Percentiles rank a stretch among this genome's conserved stretches.
Evolutionary conservation across 2,113 vertebrate genomes (phyloP).

Genomic region (Oophaga pumilio): DNA sequence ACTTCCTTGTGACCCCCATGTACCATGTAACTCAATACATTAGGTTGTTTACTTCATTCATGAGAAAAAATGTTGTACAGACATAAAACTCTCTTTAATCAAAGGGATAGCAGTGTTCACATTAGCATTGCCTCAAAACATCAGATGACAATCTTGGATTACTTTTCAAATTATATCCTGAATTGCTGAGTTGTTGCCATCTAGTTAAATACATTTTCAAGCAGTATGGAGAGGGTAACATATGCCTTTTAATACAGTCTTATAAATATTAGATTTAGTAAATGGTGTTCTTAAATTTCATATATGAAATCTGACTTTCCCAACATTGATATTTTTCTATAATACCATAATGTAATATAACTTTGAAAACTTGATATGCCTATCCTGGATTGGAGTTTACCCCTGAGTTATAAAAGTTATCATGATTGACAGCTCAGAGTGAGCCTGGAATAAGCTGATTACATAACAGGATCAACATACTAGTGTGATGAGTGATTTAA

Average conservation of each 20-base stretch:
- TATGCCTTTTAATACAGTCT: not conserved
- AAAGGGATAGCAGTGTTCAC: not conserved
- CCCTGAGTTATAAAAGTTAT: constrained; percentile 46
- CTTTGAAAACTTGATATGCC: constrained; percentile 4
- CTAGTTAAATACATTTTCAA: not conserved
- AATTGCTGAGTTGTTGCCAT: not conserved
- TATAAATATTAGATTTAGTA: not conserved
- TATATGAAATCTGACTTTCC: not conserved
- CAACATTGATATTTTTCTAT: not conserved
- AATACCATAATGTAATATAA: not conserved
- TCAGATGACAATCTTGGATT: not conserved
- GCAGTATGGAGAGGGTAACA: not conserved
- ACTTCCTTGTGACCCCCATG: not conserved
- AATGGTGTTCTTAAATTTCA: not conserved
- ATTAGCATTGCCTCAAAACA: not conserved
- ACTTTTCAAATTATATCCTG: not conserved
- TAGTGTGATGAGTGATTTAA: constrained; percentile 44
- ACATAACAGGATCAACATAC: constrained; percentile 51
- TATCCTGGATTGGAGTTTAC: constrained; percentile 12
- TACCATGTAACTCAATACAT: not conserved
- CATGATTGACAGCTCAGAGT: constrained; percentile 50
- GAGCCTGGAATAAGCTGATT: constrained; percentile 44
- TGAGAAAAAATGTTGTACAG: not conserved
- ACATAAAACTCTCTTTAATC: not conserved
- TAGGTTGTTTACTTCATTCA: not conserved